phyloP scores from a whole-genome alignment of 2,113 vertebrate genomes.

The Vimba vimba region DNA sequence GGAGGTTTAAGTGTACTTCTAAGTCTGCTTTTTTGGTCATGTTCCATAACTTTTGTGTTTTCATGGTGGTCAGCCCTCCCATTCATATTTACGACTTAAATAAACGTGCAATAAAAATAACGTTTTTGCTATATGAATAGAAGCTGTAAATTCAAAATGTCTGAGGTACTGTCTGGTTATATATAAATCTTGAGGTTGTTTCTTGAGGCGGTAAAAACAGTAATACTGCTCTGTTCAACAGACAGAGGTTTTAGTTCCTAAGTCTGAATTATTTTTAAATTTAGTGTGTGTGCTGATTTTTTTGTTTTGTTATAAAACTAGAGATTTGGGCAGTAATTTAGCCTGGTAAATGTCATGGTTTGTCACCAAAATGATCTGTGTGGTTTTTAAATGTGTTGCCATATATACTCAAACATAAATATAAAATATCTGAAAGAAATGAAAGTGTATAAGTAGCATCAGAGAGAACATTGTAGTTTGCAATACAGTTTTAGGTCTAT shows the following conservation, averaged over 20 bases:
- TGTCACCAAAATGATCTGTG: not conserved
- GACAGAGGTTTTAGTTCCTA: not conserved
- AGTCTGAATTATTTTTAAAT: constrained; percentile 10
- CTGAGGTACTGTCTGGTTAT: constrained; percentile 27
- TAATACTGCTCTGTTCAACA: not conserved
- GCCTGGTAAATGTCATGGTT: not conserved
- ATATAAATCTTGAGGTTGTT: constrained; percentile 35
- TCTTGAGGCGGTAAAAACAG: constrained; percentile 19
- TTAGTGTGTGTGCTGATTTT: not conserved
- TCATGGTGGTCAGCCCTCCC: not conserved
- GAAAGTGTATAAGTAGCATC: too few relatives aligned
- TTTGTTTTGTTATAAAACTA: not conserved
- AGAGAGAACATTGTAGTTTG: too few relatives aligned
- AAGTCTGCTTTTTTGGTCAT: not conserved
- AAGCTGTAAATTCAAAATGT: constrained; percentile 16
- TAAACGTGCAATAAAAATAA: constrained; percentile 12
- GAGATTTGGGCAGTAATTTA: not conserved
- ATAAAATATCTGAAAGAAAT: not conserved
- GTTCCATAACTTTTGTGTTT: constrained; percentile 1
- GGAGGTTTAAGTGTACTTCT: not conserved
- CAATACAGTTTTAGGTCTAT: too few relatives aligned
- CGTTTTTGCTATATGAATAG: constrained; percentile 30
- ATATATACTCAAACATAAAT: not conserved
- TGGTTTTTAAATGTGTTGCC: not conserved
- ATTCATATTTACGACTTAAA: constrained; percentile 29